Percentiles rank a stretch among this genome's conserved stretches.
Evolutionary conservation across 2,113 vertebrate species (phyloP).

Genomic region (Myotis brandtii): DNA sequence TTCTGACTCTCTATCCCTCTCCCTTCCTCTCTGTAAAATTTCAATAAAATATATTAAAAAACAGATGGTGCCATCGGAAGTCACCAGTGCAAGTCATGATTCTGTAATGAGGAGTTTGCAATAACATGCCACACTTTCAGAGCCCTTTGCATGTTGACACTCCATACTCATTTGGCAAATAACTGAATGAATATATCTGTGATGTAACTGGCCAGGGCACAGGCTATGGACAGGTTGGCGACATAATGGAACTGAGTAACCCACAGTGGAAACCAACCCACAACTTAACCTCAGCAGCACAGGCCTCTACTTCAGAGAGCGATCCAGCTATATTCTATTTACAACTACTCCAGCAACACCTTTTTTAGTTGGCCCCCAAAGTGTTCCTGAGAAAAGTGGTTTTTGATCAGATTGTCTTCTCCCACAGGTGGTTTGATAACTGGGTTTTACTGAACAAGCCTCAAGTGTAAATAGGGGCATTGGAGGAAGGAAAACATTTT

Average conservation of each 20-base stretch:
- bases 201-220: not conserved
- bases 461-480: constrained; percentile 19
- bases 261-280: not conserved
- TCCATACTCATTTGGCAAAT: not conserved
- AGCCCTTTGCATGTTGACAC: not conserved
- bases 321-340: not conserved
- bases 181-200: not conserved
- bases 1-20: too few species aligned
- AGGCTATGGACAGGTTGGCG: not conserved
- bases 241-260: not conserved
- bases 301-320: not conserved
- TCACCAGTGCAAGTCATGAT: not conserved
- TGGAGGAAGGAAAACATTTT: not conserved
- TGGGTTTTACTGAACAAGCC: not conserved
- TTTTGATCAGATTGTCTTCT: constrained; percentile 34
- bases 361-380: not conserved
- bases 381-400: not conserved
- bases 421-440: not conserved
- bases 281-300: not conserved
- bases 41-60: too few species aligned
- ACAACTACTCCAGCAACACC: not conserved
- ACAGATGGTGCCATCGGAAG: not conserved
- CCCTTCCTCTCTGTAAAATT: too few species aligned
- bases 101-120: not conserved
- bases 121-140: not conserved